Conservation (phyloP, 1,140 invertebrate species). For the Bombus consobrinus region DNA sequence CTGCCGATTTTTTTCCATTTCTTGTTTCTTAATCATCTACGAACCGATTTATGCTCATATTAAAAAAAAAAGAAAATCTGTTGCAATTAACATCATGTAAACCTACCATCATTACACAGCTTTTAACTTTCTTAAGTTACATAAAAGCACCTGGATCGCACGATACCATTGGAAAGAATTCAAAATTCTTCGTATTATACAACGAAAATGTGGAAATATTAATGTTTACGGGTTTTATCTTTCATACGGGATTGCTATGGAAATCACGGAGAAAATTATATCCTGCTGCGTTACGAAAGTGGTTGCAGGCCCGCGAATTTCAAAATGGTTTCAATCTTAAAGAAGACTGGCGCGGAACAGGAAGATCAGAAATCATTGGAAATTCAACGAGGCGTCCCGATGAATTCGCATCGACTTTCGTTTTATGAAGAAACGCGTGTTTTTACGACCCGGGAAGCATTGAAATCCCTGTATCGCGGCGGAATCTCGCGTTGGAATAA, state of each 20-base stretch:
- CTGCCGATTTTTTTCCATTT: slow-evolving; percentile 45
- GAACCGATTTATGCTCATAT: background rate
- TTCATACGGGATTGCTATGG: background rate
- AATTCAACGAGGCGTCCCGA: slow-evolving; percentile 2
- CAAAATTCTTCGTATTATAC: too few relatives aligned
- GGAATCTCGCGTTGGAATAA: slow-evolving; percentile 7
- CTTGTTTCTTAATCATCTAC: background rate
- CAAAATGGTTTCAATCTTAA: background rate
- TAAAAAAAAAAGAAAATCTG: background rate
- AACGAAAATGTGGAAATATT: background rate
- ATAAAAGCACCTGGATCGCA: background rate
- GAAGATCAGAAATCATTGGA: background rate
- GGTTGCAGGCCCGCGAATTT: background rate
- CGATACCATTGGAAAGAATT: background rate
- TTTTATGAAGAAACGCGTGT: slow-evolving; percentile 3
- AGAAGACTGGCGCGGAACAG: background rate
- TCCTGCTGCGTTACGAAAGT: background rate
- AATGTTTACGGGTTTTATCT: background rate
- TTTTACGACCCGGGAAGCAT: background rate
- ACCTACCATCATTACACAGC: background rate
- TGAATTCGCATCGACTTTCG: background rate
- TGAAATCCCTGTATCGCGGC: slow-evolving; percentile 5
- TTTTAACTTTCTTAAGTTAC: background rate
- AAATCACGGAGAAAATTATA: background rate
- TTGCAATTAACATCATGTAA: background rate